Evolutionary conservation across 1,140 invertebrate genomes (phyloP).

Genomic region (Harpegnathos saltator): DNA sequence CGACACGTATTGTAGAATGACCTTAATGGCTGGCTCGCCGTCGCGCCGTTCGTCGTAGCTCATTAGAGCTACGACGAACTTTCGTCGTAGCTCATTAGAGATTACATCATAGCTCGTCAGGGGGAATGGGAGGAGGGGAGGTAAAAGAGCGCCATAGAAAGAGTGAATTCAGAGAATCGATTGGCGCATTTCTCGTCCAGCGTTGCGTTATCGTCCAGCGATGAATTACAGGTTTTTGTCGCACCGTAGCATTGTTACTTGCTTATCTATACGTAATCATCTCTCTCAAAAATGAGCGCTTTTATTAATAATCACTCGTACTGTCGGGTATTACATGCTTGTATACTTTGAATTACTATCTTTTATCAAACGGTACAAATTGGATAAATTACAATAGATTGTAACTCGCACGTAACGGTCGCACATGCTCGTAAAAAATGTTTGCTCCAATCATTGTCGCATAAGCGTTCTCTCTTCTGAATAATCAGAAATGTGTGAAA

Average conservation of each 20-base stretch:
- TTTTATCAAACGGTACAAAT: no score
- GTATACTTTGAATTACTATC: neutral
- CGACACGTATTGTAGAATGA: no score
- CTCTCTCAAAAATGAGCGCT: neutral
- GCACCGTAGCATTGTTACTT: no score
- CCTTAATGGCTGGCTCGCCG: no score
- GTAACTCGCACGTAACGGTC: no score
- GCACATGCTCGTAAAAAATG: no score
- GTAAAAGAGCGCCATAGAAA: neutral
- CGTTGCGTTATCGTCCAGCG: neutral
- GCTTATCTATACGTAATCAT: no score
- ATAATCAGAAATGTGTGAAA: constrained; percentile 12
- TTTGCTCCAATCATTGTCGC: no score
- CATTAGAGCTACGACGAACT: no score
- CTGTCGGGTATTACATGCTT: neutral
- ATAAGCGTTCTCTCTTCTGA: neutral
- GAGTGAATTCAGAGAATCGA: neutral
- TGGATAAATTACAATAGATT: no score
- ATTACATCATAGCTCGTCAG: neutral
- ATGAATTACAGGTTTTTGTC: no score
- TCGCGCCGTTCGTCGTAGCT: neutral
- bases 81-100: neutral
- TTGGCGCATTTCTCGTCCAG: neutral
- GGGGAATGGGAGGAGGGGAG: neutral
- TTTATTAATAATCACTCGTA: neutral